Base-by-base conservation (phyloP, 2,888 invertebrate genomes). In the Brachyopa scutellaris region DNA sequence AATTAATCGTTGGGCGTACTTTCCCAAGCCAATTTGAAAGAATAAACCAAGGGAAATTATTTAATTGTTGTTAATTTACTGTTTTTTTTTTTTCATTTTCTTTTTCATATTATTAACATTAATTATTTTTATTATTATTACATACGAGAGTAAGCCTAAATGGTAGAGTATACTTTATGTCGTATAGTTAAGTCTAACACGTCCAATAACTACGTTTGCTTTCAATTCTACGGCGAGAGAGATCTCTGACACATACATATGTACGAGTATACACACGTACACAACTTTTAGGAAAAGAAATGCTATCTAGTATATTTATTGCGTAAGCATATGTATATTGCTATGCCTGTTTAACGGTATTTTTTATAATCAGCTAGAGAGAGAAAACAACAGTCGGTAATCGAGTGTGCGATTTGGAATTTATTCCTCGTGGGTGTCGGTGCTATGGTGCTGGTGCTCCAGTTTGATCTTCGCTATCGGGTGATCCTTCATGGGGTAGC, bases 341-440 rank as follows among this genome's bases (percentile, higher is more conserved):
- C 19, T 66, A 72, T 53, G 33, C 45, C 11, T 47, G 57, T 66
- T 40, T 31, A 11, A n/a, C n/a, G n/a, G n/a, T 49, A 11, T 59
- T 23, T 45, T 55, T 64, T 36, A 62, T 42, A 45, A 59, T 33
- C 74, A 62, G 53, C 47, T 67, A 61, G 49, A 74, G 31, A 38
- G 72, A 66, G 51, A 78, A 59, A n/a, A n/a, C n/a, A n/a, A n/a
- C 72, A 66, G 64, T 78, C 72, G 36, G 49, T 62, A 61, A 66
- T 45, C 2, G 51, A 53, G 26, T 31, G 49, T 2, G 31, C 9
- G 36, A 11, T 74, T 57, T 67, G 47, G 61, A 64, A 85, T 85
- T 87, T 87, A 89, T 86, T 89, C 89, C 84, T 89, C 89, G 55
- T 89, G 89, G 55, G 88, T 89, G 85, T 89, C 85, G 76, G 89